phyloP scores from a whole-genome alignment of 2,113 vertebrate species.

The Mellivora capensis region DNA sequence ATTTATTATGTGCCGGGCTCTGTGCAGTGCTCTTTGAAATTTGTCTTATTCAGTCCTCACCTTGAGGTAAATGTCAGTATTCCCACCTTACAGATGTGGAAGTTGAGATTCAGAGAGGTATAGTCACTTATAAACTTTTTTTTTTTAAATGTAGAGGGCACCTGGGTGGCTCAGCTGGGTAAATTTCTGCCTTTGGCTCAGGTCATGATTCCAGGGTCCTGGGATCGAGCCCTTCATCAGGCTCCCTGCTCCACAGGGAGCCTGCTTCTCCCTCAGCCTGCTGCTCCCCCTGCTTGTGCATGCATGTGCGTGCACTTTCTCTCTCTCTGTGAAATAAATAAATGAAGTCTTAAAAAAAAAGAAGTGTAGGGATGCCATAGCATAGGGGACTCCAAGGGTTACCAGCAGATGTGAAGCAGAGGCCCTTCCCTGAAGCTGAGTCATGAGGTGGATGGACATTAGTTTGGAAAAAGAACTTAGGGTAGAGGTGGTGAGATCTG shows the following conservation, averaged over 20 bases:
- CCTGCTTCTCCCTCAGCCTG: too few species aligned
- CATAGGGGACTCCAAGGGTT: not conserved
- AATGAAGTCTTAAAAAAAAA: not conserved
- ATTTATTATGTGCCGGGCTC: not conserved
- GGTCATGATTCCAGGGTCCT: too few species aligned
- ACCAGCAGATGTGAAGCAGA: not conserved
- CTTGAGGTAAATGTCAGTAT: not conserved
- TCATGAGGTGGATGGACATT: not conserved
- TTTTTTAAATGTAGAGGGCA: not conserved
- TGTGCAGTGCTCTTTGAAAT: not conserved
- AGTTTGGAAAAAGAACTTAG: not conserved
- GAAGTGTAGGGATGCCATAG: not conserved
- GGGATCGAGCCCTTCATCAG: too few species aligned
- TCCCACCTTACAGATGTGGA: not conserved
- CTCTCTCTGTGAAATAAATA: not conserved
- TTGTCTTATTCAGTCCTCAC: not conserved
- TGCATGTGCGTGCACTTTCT: accelerated
- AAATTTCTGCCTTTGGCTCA: too few species aligned
- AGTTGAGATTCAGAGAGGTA: not conserved
- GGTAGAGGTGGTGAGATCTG: not conserved
- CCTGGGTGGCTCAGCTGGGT: too few species aligned
- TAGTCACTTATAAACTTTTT: not conserved
- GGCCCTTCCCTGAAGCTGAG: not conserved
- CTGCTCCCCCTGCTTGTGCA: too few species aligned
- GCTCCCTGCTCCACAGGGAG: too few species aligned